Conservation (phyloP, 2,888 invertebrate genomes). For the Eristalis arbustorum region DNA sequence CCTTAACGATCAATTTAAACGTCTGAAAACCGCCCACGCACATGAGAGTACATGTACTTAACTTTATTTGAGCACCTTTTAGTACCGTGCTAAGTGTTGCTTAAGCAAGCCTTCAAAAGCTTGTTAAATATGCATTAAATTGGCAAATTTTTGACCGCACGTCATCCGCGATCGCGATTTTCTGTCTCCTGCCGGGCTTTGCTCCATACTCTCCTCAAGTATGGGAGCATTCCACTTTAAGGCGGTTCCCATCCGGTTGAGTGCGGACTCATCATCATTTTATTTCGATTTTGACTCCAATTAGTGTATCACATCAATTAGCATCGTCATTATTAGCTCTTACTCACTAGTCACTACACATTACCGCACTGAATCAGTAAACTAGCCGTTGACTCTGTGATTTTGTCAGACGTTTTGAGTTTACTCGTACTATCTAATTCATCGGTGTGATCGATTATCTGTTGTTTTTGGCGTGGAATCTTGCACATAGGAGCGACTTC, state of each 20-base stretch:
- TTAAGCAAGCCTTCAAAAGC: neutral
- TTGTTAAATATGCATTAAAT: neutral
- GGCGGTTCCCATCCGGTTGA: constrained; percentile 31
- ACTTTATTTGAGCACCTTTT: neutral
- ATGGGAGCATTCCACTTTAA: constrained; percentile 38
- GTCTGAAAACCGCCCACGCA: neutral
- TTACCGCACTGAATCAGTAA: neutral
- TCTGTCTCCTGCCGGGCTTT: neutral
- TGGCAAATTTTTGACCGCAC: neutral
- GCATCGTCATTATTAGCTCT: neutral
- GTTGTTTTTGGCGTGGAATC: no score
- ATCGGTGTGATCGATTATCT: neutral
- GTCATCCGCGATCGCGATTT: neutral
- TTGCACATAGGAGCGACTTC: no score
- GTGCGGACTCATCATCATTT: neutral
- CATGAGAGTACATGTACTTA: neutral
- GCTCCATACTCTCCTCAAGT: neutral
- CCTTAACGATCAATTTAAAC: neutral
- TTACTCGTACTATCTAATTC: neutral
- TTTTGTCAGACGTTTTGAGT: neutral
- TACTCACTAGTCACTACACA: neutral
- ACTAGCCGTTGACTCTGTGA: neutral
- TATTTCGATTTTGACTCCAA: no score
- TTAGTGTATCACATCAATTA: neutral
- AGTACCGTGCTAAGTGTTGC: neutral